Base-by-base conservation (phyloP, 1,140 invertebrate genomes). In the Rhagoletis zephyria region DNA sequence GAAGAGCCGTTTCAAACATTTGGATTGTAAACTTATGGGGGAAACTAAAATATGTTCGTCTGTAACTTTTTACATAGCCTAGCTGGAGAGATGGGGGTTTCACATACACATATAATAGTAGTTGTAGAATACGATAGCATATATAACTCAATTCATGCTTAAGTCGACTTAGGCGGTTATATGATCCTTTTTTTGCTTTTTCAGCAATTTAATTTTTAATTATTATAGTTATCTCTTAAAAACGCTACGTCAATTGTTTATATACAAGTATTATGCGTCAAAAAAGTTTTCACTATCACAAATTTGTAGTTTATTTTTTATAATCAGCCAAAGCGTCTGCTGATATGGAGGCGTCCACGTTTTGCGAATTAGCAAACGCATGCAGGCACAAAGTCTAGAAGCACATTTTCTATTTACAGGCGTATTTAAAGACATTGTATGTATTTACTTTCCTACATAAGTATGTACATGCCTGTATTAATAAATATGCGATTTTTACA, bases 361-460 rank as follows among this genome's bases (percentile, higher is more conserved):
- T 48, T 16, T 51, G 16, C 5, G 74, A 30, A 56, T 81, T 30
- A 81, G 56, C n/a, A 42, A 19, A 56, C 48, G n/a, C 48, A 56
- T 81, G 74, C 48, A 56, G 67, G 67, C 67, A 74, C 14, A 45
- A 74, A 45, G 74, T 81, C 74, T 81, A 48, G 74, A 12, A 51
- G 3, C 40, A 9, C 19, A 7, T n/a, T 19, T 59, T 9, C 56
- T 56, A 51, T 51, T 30, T 19, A n/a, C 61, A 30, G 30, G 30
- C 30, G 30, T 30, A 14, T 63, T 14, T n/a, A 1, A 63, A 30
- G 30, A 30, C 42, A 70, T 45, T 2, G 14, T 6, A 48, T 48
- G 3, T 48, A 2, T 1, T 0, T 45, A 16, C 5, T n/a, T 74
- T 2, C 4, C 4, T 45, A 48, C 12, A 45, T 4, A 74, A 10